phyloP scores from a whole-genome alignment of 2,113 vertebrate genomes.

The Coptodon rendalli region DNA sequence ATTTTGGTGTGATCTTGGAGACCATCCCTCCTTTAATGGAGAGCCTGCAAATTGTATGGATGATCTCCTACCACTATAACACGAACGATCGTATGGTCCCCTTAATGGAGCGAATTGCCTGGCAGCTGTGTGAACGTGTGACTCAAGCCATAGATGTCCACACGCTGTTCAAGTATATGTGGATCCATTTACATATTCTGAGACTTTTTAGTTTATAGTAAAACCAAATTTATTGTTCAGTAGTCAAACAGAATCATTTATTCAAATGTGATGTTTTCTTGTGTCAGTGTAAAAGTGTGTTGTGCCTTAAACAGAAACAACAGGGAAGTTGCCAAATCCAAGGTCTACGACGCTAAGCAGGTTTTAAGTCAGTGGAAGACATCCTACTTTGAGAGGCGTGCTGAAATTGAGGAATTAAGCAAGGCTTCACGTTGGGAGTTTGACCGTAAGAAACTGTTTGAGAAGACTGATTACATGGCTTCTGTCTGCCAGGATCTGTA shows the following conservation, averaged over 20 bases:
- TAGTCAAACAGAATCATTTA: not conserved
- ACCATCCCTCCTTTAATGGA: slow-evolving; percentile 84
- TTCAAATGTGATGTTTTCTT: not conserved
- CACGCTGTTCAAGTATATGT: slow-evolving; percentile 79
- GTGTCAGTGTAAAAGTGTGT: not conserved
- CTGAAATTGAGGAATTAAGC: slow-evolving; percentile 81
- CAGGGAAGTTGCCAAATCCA: slow-evolving; percentile 70
- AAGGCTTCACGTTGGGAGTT: slow-evolving; percentile 87
- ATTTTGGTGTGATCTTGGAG: slow-evolving; percentile 72
- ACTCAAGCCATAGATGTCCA: slow-evolving; percentile 71
- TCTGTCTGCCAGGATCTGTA: slow-evolving; percentile 83
- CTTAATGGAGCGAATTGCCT: slow-evolving; percentile 87
- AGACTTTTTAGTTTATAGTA: not conserved
- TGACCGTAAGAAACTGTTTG: slow-evolving; percentile 86
- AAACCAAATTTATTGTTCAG: not conserved
- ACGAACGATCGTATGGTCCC: slow-evolving; percentile 82
- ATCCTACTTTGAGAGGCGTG: slow-evolving; percentile 80
- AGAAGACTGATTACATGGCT: slow-evolving; percentile 87
- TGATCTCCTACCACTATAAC: slow-evolving; percentile 85
- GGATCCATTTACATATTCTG: not conserved
- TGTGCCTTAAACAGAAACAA: slow-evolving; percentile 69
- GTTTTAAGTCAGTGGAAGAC: slow-evolving; percentile 83
- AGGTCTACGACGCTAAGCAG: slow-evolving; percentile 72
- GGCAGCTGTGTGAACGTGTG: slow-evolving; percentile 83
- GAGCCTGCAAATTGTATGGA: slow-evolving; percentile 83